These are phyloP conservation scores for Apodemia zela DNA, from an alignment of 2,888 invertebrate genomes.

Conservation along the genomic window DNA sequence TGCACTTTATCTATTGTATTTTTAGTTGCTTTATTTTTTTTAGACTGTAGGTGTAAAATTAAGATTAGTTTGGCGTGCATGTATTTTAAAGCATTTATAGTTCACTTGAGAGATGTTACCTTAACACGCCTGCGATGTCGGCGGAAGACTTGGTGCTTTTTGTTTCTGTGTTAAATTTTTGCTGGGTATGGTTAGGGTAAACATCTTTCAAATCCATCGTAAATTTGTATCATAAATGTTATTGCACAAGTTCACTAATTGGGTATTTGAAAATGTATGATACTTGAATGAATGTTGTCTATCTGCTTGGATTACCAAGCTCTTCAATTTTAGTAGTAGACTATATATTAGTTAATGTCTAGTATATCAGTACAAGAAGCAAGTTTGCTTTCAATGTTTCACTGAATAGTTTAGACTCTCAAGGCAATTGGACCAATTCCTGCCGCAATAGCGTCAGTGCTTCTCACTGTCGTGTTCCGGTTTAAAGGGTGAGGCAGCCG, in stretches of 20 bases:
- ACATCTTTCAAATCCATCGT: constrained; percentile 66
- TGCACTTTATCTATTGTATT: constrained; percentile 34
- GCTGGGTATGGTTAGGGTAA: constrained; percentile 66
- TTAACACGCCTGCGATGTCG: constrained; percentile 62
- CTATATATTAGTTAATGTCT: too few species aligned
- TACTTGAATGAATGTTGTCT: not conserved
- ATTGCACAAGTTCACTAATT: not conserved
- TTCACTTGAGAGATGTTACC: constrained; percentile 78
- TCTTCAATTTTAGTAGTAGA: not conserved
- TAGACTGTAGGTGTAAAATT: constrained; percentile 22
- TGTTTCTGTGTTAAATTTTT: constrained; percentile 35
- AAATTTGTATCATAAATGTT: constrained; percentile 3
- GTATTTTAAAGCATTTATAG: constrained; percentile 36
- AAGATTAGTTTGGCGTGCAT: constrained; percentile 48
- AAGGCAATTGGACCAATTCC: too few species aligned
- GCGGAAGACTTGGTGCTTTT: constrained; percentile 31
- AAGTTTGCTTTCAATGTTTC: too few species aligned
- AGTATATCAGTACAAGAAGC: too few species aligned
- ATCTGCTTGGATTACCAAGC: not conserved
- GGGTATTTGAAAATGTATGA: not conserved
- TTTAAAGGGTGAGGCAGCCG: too few species aligned
- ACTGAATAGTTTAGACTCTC: too few species aligned
- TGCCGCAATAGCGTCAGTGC: too few species aligned
- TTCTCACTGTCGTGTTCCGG: too few species aligned
- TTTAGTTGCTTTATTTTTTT: constrained; percentile 26